Evolutionary conservation across 2,113 vertebrate genomes (phyloP), one percentile per base, ranked within the genome.

Genomic region (Hylia prasina): DNA sequence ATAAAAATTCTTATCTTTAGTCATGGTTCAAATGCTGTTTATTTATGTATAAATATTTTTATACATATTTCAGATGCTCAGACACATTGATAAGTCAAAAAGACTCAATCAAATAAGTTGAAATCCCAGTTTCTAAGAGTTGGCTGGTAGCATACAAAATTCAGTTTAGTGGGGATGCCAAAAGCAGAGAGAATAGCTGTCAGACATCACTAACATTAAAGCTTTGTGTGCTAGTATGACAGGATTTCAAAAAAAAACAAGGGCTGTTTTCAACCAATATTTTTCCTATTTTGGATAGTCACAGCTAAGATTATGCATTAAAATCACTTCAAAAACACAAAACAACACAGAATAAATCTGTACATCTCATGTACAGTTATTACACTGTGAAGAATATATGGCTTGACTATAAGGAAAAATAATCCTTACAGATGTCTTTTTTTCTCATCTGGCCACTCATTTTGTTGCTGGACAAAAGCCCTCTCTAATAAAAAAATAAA

Each of bases 1-100:
- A 95, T 54, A 85, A 94, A 96, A 91, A 63, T 73, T 85, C 50
- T 91, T 94, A 90, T 70, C 73, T 63, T 69, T 73, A 70, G 47
- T 90, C 47, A 58, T 22, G 13, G 30, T 66, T 93, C 58, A 86
- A 96, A 93, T 63, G 30, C 14, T 89, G 20, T 72, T 94, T 90
- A 65, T 79, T 87, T 79, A 35, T 8, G 2, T 33, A 24, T 22
- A 70, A 81, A 72, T 91, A 82, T 61, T 87, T 79, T 9, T 21
- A 48, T 51, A 53, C 60, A 11, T 50, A 69, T 85, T 80, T 88
- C 56, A 87, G 65, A 81, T n/a, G 51, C 21, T 78, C 18, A 24
- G 54, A 45, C 30, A 75, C 0, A 20, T 22, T 54, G 42, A 13
- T 23, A 78, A 87, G 50, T 39, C 48, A 79, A 53, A 72, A 94